phyloP scores from a whole-genome alignment of 1,140 invertebrate genomes.

The Drosophila kepulauana region DNA sequence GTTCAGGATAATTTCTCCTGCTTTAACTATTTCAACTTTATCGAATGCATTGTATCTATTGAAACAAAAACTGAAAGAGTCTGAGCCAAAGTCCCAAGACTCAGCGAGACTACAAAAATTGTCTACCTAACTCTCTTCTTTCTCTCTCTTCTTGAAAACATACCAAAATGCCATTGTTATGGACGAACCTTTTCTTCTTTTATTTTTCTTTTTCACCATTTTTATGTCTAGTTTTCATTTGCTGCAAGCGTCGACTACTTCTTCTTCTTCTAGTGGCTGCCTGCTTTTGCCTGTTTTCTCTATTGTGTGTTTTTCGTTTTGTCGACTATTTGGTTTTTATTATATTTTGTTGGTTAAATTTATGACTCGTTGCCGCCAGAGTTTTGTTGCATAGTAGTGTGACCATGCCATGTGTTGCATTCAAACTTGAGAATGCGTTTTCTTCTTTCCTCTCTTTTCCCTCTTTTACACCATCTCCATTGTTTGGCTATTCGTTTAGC shows the following conservation, averaged over 20 bases:
- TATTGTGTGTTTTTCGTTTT: conserved; percentile 44
- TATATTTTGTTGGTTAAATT: conserved; percentile 67
- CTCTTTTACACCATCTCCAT: conserved; percentile 15
- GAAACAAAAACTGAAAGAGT: conserved; percentile 2
- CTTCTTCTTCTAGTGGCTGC: conserved; percentile 1
- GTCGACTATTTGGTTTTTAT: conserved; percentile 77
- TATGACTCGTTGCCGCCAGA: conserved; percentile 67
- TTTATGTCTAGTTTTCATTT: conserved; percentile 27
- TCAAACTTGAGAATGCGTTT: conserved; percentile 75
- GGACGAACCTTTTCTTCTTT: conserved; percentile 39
- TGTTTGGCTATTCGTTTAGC: conserved; percentile 55
- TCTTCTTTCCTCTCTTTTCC: conserved; percentile 7
- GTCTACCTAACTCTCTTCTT: conserved; percentile 37
- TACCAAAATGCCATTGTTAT: conserved; percentile 48
- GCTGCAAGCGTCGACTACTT: neutral
- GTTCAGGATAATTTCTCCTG: conserved; percentile 32
- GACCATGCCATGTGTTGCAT: conserved; percentile 57
- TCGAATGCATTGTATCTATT: conserved; percentile 30
- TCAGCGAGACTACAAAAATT: conserved; percentile 21
- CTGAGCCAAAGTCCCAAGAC: conserved; percentile 1
- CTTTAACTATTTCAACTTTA: conserved; percentile 33
- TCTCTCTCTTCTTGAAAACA: conserved; percentile 29
- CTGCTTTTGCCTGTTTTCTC: conserved; percentile 10
- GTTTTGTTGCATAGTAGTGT: conserved; percentile 37
- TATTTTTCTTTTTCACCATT: conserved; percentile 34